These are phyloP conservation scores for Psammodynastes pulverulentus DNA, from an alignment of 2,113 vertebrate species.

Conservation along the genomic window DNA sequence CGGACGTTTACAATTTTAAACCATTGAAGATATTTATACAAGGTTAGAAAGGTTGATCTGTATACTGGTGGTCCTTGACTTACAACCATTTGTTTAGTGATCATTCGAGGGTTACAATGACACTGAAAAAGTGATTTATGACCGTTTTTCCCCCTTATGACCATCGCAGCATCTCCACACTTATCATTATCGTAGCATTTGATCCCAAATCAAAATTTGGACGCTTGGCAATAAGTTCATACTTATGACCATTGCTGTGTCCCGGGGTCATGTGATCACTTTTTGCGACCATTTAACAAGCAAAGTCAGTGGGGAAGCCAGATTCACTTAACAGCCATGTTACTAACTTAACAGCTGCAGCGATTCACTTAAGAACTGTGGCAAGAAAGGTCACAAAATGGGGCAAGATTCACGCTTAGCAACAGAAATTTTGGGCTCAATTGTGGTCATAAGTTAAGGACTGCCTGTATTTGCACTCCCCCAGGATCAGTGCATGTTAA, in stretches of 20 bases:
- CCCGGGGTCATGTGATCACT: background rate
- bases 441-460: background rate
- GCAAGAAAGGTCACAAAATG: background rate
- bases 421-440: background rate
- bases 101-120: background rate
- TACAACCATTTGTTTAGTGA: background rate
- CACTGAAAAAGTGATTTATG: background rate
- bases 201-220: background rate
- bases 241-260: background rate
- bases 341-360: background rate
- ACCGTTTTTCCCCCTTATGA: background rate
- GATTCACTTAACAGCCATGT: background rate
- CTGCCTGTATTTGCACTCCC: background rate
- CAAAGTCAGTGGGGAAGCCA: background rate
- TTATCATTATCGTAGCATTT: too few relatives aligned
- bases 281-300: background rate
- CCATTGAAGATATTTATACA: background rate
- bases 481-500: background rate
- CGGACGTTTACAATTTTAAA: background rate
- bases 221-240: background rate
- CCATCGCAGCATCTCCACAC: too few relatives aligned
- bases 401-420: background rate
- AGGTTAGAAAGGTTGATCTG: background rate
- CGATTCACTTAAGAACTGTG: background rate
- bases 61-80: background rate